A percentile compares a stretch with the other conserved stretches of the same genome.
Evolutionary conservation across 2,888 invertebrate genomes (phyloP).

Genomic region (Cerceris rybyensis): DNA sequence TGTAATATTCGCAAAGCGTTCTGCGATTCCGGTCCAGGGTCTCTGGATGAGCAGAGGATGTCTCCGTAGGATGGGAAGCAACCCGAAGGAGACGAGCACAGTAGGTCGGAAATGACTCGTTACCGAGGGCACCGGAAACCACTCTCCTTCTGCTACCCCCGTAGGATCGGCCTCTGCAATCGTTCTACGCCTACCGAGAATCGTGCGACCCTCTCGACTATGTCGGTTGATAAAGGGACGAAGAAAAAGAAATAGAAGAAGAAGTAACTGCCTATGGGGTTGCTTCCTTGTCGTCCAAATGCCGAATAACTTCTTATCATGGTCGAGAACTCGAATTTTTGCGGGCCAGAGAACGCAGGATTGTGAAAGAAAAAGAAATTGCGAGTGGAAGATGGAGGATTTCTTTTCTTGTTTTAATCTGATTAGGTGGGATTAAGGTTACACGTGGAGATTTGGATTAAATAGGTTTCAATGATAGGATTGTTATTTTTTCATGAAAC

Average conservation of each 20-base stretch:
- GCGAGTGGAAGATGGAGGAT: conserved; percentile 8
- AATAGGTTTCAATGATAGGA: no score
- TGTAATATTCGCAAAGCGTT: conserved; percentile 65
- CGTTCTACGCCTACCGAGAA: conserved; percentile 35
- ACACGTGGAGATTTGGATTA: no score
- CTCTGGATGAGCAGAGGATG: conserved; percentile 32
- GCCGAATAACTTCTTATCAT: conserved; percentile 52
- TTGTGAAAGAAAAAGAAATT: conserved; percentile 15
- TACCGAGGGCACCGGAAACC: conserved; percentile 77
- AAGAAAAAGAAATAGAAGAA: conserved; percentile 23
- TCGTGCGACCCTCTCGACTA: conserved; percentile 40
- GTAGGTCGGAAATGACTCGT: conserved; percentile 77
- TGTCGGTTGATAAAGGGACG: conserved; percentile 29
- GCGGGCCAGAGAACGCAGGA: not conserved
- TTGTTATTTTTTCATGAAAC: no score
- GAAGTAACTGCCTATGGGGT: conserved; percentile 13
- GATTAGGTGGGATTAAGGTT: not conserved
- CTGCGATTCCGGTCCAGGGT: conserved; percentile 53
- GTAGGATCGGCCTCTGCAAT: conserved; percentile 26
- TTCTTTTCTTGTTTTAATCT: not conserved
- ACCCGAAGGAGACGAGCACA: conserved; percentile 47
- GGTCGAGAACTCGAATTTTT: conserved; percentile 41
- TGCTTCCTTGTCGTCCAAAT: conserved; percentile 22
- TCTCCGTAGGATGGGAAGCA: conserved; percentile 21
- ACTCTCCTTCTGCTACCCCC: conserved; percentile 59